Evolutionary conservation across 2,888 invertebrate species (phyloP).

Genomic region (Acronicta aceris): DNA sequence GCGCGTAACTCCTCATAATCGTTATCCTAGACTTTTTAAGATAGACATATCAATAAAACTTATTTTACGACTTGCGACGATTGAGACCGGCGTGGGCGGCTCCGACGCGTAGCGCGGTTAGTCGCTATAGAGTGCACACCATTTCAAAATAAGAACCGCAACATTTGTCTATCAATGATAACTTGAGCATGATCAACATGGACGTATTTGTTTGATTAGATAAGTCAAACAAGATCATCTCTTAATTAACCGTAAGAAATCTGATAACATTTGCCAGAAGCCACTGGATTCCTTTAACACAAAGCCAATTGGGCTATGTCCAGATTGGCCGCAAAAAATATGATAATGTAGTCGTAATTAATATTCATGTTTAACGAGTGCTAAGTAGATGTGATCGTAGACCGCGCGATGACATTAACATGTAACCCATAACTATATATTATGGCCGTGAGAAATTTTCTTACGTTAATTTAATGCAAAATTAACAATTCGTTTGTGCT

Average conservation of each 20-base stretch:
- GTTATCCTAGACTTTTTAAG: neutral
- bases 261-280: too few relatives aligned
- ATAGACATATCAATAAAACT: neutral
- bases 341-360: neutral
- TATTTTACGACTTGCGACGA: neutral
- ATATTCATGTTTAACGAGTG: slow-evolving; percentile 1
- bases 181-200: too few relatives aligned
- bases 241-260: too few relatives aligned
- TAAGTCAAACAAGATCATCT: too few relatives aligned
- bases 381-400: neutral
- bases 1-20: neutral
- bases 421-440: neutral
- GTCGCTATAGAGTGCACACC: too few relatives aligned
- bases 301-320: neutral
- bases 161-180: too few relatives aligned
- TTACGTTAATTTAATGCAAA: neutral
- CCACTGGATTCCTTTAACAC: neutral
- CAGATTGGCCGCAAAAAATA: neutral
- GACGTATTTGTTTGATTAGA: too few relatives aligned
- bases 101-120: too few relatives aligned
- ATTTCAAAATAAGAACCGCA: too few relatives aligned
- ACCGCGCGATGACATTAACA: neutral
- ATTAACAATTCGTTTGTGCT: neutral
- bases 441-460: slow-evolving; percentile 1
- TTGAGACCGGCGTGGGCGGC: neutral